phyloP scores from a whole-genome alignment of 2,797 vertebrate species.

The Kryptopterus vitreolus region DNA sequence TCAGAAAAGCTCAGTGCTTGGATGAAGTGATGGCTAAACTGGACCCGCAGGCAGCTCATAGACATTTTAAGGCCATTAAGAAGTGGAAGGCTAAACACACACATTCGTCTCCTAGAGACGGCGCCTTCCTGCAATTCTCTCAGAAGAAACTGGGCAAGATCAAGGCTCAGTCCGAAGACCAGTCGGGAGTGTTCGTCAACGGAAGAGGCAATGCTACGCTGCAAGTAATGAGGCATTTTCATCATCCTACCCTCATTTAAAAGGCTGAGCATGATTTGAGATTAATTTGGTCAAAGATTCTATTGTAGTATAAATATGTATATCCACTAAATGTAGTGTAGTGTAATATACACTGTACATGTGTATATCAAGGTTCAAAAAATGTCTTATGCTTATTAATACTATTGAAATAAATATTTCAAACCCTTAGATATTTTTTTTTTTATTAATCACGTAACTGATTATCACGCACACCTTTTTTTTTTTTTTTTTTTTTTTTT shows the following conservation, averaged over 20 bases:
- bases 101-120: constrained; percentile 65
- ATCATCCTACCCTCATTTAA: not conserved
- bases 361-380: not conserved
- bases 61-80: constrained; percentile 80
- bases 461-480: not conserved
- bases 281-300: not conserved
- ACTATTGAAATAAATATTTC: not conserved
- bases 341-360: not conserved
- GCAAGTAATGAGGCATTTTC: constrained; percentile 70
- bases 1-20: constrained; percentile 81
- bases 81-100: constrained; percentile 82
- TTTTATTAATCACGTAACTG: too few species aligned
- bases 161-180: constrained; percentile 62
- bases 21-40: constrained; percentile 81
- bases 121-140: constrained; percentile 86
- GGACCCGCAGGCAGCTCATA: constrained; percentile 73
- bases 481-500: not conserved
- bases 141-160: constrained; percentile 81
- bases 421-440: too few species aligned
- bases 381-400: not conserved
- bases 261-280: not conserved
- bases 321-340: not conserved
- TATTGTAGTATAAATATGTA: not conserved
- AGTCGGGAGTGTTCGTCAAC: constrained; percentile 39
- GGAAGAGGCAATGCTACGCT: constrained; percentile 70